Base-by-base conservation (phyloP, 92 coral and sea anemone species). In the Virgularia gustaviana region DNA sequence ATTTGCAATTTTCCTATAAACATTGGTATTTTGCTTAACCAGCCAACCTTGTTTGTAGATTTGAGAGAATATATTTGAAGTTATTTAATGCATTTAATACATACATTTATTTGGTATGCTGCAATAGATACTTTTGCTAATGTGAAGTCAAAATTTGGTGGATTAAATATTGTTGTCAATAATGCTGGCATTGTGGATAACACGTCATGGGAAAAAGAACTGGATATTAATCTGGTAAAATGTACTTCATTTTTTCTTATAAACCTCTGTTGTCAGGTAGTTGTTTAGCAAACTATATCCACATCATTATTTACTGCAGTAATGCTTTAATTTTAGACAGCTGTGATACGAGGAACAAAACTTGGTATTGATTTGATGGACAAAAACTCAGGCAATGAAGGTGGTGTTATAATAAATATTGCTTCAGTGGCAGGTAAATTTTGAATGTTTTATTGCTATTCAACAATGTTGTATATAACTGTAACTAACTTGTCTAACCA, bases 331-430 rank as follows among this genome's bases (percentile, higher is more conserved):
- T 22, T 42, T 65, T 22, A 65, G 72, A 65, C 24, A 65, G 45
- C 72, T 18, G 72, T 65, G 19, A 41, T 65, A 6, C 10, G 42
- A 20, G 72, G 55, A 3, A 65, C 72, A 0, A 83, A 80, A 65
- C 65, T 84, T n/a, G 68, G 76, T 37, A 77, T 73, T 12, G 76
- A 83, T 29, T 49, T 70, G 36, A 57, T 33, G 43, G 66, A n/a
- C 11, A 63, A 20, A 20, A 57, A 61, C 2, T 36, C 58, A 2
- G 83, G 73, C 18, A 44, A 68, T 12, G 33, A 72, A 35, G 76
- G 80, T 12, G 76, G 63, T 9, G 38, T 3, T 24, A 42, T 65
- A 24, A 42, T 65, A 3, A 65, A 65, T 20, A 65, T 65, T 2
- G 13, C 72, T 16, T 65, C 72, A 25, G 16, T 65, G 72, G 23